Percentiles rank a stretch among this genome's conserved stretches.
phyloP scores from a whole-genome alignment of 2,888 invertebrate genomes.

The Selenia dentaria region DNA sequence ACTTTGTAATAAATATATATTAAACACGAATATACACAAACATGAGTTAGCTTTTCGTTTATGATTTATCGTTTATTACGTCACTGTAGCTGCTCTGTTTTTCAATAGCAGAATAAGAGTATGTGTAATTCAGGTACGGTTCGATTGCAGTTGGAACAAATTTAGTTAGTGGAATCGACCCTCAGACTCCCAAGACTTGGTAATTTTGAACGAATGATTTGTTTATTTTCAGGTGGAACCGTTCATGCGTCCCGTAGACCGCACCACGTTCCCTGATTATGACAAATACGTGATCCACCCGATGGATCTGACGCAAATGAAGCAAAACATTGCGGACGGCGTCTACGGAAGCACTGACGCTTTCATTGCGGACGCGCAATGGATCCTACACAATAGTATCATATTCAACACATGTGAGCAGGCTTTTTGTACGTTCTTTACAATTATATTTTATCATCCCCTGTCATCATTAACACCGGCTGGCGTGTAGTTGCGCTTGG shows the following conservation, averaged over 20 bases:
- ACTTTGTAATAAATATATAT: too few species aligned
- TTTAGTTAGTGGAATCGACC: too few species aligned
- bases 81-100: too few species aligned
- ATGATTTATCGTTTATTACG: too few species aligned
- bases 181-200: too few species aligned
- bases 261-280: conserved; percentile 89
- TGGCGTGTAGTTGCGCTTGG: conserved; percentile 8
- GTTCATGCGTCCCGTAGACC: conserved; percentile 91
- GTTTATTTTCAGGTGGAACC: conserved; percentile 90
- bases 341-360: conserved; percentile 94
- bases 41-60: too few species aligned
- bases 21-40: too few species aligned
- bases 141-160: too few species aligned
- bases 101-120: too few species aligned
- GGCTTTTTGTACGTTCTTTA: conserved; percentile 40
- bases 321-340: conserved; percentile 90
- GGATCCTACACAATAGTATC: conserved; percentile 97
- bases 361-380: conserved; percentile 95
- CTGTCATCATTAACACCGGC: conserved; percentile 15
- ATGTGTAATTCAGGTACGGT: too few species aligned
- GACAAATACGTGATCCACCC: conserved; percentile 93
- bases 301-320: conserved; percentile 92
- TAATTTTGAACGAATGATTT: too few species aligned
- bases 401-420: conserved; percentile 94
- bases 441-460: conserved; percentile 30